Conservation (phyloP, 2,113 vertebrate genomes). For the Mionectes macconnelli region DNA sequence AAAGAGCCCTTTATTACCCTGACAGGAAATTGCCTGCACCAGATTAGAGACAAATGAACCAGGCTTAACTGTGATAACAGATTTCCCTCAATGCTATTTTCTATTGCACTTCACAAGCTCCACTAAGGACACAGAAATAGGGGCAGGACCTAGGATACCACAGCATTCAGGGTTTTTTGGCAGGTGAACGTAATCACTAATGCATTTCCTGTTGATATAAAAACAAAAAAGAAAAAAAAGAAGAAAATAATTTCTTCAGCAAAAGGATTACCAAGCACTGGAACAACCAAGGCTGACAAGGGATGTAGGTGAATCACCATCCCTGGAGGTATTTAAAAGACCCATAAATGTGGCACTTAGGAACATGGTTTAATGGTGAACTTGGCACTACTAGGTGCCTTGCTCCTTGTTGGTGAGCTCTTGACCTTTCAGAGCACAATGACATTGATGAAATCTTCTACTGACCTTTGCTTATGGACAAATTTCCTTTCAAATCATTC, state of each 20-base stretch:
- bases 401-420: neutral
- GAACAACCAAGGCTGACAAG: neutral
- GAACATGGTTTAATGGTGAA: neutral
- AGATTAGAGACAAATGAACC: neutral
- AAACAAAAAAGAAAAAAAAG: neutral
- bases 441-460: neutral
- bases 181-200: neutral
- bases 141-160: neutral
- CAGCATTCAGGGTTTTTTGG: neutral
- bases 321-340: neutral
- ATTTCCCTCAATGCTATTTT: neutral
- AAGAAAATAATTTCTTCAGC: neutral
- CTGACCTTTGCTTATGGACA: neutral
- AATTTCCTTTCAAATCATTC: neutral
- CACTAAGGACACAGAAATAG: neutral
- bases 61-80: neutral
- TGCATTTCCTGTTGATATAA: neutral
- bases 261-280: neutral
- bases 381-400: neutral
- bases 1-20: neutral
- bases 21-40: neutral
- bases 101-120: neutral
- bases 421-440: neutral
- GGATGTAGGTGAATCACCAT: neutral
- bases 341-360: accelerated